phyloP scores from a whole-genome alignment of 1,140 invertebrate species.

The Aphaenogaster floridana region DNA sequence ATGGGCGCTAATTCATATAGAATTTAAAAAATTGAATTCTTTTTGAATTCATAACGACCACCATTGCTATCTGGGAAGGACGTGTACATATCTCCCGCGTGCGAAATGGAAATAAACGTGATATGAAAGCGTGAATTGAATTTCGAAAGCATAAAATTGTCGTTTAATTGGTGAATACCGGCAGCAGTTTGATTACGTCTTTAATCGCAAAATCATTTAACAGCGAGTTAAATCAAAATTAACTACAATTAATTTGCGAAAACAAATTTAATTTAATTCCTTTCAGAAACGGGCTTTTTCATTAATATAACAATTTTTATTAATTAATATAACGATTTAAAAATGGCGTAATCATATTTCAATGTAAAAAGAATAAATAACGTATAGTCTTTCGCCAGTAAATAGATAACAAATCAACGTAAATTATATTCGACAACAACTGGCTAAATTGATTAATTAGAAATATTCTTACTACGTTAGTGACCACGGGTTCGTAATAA shows the following conservation, averaged over 20 bases:
- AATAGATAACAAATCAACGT: too few relatives aligned
- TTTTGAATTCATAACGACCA: too few relatives aligned
- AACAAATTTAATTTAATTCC: neutral
- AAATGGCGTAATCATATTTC: neutral
- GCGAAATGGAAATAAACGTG: neutral
- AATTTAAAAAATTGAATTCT: too few relatives aligned
- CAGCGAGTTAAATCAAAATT: neutral
- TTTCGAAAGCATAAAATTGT: neutral
- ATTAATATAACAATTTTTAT: neutral
- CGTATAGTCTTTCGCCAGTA: too few relatives aligned
- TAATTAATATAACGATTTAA: neutral
- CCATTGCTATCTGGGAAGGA: too few relatives aligned
- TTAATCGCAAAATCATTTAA: constrained; percentile 20
- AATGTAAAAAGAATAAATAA: constrained; percentile 8
- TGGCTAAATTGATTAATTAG: too few relatives aligned
- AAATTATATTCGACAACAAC: too few relatives aligned
- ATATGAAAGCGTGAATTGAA: neutral
- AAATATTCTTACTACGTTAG: too few relatives aligned
- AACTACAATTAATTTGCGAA: neutral
- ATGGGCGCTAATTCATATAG: too few relatives aligned
- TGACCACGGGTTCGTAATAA: too few relatives aligned
- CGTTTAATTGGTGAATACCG: neutral
- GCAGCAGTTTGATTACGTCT: neutral
- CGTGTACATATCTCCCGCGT: neutral
- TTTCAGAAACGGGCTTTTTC: neutral